A percentile compares a stretch with the other conserved stretches of the same genome.
Conservation (phyloP, 2,888 invertebrate genomes). For the Falcaria lacertinaria region DNA sequence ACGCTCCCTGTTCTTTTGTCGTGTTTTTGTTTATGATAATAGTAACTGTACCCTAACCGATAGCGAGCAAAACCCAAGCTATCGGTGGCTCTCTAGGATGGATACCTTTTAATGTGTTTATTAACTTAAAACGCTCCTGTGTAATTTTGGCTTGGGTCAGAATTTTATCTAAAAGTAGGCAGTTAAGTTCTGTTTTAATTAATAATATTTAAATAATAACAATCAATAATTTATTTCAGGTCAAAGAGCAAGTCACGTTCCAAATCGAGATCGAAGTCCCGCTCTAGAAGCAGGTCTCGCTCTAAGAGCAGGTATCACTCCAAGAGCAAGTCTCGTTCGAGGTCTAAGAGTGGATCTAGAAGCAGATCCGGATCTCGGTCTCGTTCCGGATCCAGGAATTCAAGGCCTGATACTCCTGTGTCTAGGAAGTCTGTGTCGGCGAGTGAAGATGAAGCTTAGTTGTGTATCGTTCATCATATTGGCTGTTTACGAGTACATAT, state of each 20-base stretch:
- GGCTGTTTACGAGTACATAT: not conserved
- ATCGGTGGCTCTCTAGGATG: no score
- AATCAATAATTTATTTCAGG: no score
- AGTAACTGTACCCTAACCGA: no score
- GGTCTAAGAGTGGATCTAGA: constrained; percentile 55
- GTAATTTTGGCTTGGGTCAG: no score
- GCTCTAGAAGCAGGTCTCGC: constrained; percentile 27
- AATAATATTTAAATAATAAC: no score
- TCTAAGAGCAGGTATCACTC: constrained; percentile 35
- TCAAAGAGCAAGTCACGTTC: constrained; percentile 31
- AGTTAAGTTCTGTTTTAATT: no score
- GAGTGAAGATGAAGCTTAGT: constrained; percentile 74
- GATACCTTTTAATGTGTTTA: no score
- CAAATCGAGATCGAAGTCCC: constrained; percentile 19
- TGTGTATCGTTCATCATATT: not conserved
- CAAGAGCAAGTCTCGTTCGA: constrained; percentile 46
- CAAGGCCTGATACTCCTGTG: constrained; percentile 76
- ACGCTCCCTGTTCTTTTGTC: no score
- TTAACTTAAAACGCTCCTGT: no score
- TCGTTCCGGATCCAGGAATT: constrained; percentile 64
- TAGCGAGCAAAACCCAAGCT: no score
- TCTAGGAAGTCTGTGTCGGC: constrained; percentile 81
- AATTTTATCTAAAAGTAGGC: no score
- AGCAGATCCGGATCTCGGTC: constrained; percentile 59
- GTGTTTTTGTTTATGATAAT: no score